These are phyloP conservation scores for Clarias fuscus DNA, from an alignment of 2,797 vertebrate species.

Conservation along the genomic window DNA sequence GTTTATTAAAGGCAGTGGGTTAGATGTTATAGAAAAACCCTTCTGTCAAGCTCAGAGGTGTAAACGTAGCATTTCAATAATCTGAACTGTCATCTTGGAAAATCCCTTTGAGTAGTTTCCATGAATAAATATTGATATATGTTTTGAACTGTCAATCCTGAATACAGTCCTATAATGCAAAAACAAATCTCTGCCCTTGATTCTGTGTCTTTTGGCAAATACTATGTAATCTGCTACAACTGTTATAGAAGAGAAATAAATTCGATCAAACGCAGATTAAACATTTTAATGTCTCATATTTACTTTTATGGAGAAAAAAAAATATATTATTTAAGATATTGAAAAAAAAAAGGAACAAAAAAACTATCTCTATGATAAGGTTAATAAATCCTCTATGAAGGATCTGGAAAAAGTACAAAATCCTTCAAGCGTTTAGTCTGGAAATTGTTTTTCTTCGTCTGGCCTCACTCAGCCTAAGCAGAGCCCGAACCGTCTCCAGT, in stretches of 20 bases:
- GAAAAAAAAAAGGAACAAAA: background rate
- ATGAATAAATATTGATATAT: background rate
- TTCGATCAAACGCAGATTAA: background rate
- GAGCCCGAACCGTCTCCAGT: slow-evolving; percentile 58
- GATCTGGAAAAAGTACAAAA: slow-evolving; percentile 14
- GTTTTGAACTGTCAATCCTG: background rate
- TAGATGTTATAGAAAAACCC: background rate
- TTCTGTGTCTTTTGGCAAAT: slow-evolving; percentile 10
- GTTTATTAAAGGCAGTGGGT: background rate
- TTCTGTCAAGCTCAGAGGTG: background rate
- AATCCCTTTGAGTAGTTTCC: background rate
- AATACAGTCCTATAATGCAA: background rate
- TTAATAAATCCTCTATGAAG: slow-evolving; percentile 24
- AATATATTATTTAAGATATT: background rate
- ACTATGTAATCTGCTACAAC: background rate
- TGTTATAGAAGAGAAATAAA: background rate
- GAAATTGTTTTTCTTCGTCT: slow-evolving; percentile 21
- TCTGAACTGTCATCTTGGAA: background rate
- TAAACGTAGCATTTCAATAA: background rate
- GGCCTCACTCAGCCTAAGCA: slow-evolving; percentile 33
- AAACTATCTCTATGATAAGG: background rate
- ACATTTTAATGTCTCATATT: background rate
- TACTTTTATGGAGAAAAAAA: background rate
- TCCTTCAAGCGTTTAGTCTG: slow-evolving; percentile 10
- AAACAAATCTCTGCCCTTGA: background rate